Percentiles rank a stretch among this genome's conserved stretches.
These are phyloP conservation scores for Euspilapteryx auroguttella DNA, from an alignment of 2,888 invertebrate genomes.

Conservation along the genomic window DNA sequence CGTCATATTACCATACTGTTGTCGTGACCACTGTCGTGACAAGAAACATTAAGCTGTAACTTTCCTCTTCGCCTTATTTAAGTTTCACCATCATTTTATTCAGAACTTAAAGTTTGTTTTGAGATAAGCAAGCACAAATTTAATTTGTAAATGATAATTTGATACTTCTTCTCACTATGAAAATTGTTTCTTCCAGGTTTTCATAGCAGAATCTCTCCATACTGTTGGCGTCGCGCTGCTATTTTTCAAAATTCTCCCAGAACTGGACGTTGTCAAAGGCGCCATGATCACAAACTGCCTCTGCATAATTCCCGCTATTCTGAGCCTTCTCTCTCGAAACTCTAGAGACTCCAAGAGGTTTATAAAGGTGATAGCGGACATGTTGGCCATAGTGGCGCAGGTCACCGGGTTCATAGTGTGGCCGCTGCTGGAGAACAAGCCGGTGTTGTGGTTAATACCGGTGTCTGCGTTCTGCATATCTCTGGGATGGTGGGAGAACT, in stretches of 20 bases:
- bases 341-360: slow-evolving; percentile 79
- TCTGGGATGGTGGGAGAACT: slow-evolving; percentile 98
- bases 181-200: slow-evolving; percentile 66
- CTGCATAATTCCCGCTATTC: slow-evolving; percentile 83
- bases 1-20: no score
- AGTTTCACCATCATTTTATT: no score
- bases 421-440: slow-evolving; percentile 80
- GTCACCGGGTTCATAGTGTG: slow-evolving; percentile 89
- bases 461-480: slow-evolving; percentile 84
- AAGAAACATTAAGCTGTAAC: no score
- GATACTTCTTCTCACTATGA: no score
- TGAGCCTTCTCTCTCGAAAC: slow-evolving; percentile 79
- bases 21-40: no score
- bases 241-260: slow-evolving; percentile 86
- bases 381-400: slow-evolving; percentile 85
- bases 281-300: slow-evolving; percentile 96
- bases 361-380: slow-evolving; percentile 79
- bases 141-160: no score
- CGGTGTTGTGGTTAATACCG: slow-evolving; percentile 84
- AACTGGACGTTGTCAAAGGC: slow-evolving; percentile 91
- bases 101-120: no score
- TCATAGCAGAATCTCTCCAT: slow-evolving; percentile 86
- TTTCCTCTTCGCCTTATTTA: no score
- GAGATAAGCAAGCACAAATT: no score
- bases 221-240: slow-evolving; percentile 85